Conservation (phyloP, 92 coral and sea anemone species). For the Micromussa lordhowensis region DNA sequence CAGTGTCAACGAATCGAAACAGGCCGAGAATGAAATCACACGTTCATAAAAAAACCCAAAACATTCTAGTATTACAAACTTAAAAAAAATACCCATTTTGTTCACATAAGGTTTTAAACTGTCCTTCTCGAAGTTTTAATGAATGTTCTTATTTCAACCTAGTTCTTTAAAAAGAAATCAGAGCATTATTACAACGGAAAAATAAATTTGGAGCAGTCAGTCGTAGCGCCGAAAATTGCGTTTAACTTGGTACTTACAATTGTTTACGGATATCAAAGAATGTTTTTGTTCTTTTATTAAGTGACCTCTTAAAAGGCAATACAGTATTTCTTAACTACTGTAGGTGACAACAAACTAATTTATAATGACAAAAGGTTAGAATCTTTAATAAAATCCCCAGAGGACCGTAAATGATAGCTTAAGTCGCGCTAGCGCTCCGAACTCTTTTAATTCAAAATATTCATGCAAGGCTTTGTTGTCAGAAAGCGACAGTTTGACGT, state of each 20-base stretch:
- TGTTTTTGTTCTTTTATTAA: neutral
- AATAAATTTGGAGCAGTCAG: neutral
- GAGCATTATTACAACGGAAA: neutral
- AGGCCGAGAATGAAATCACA: neutral
- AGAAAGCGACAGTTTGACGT: neutral
- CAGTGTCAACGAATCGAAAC: neutral
- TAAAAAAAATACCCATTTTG: too few relatives aligned
- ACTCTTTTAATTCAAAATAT: neutral
- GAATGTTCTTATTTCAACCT: neutral
- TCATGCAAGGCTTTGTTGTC: neutral
- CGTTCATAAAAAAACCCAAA: neutral
- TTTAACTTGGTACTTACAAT: neutral
- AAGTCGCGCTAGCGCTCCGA: constrained; percentile 30
- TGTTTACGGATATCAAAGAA: neutral
- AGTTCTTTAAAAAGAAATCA: neutral
- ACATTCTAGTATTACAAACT: too few relatives aligned
- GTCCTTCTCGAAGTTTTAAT: too few relatives aligned
- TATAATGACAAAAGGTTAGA: constrained; percentile 12
- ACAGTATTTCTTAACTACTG: neutral
- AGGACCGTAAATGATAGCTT: neutral
- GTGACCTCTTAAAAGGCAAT: neutral
- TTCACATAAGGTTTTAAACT: too few relatives aligned
- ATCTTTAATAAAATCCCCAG: neutral
- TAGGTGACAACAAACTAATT: neutral
- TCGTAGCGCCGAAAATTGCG: neutral